A percentile compares a stretch with the other conserved stretches of the same genome.
These are phyloP conservation scores for Urocynchramus pylzowi DNA, from an alignment of 2,113 vertebrate species.

Conservation along the genomic window DNA sequence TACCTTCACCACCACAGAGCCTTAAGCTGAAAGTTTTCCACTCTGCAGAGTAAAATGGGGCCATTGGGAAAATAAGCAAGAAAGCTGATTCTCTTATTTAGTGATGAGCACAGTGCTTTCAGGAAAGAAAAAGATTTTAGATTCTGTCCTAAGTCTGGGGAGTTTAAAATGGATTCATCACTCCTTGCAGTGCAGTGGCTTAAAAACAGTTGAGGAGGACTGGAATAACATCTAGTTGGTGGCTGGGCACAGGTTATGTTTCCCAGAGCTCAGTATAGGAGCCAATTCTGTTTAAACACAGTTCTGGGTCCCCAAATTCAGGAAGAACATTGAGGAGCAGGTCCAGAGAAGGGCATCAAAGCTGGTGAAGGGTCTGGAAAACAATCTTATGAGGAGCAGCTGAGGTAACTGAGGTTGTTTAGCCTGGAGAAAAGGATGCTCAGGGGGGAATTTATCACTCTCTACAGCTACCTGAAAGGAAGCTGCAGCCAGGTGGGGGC, in stretches of 20 bases:
- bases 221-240: neutral
- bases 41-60: neutral
- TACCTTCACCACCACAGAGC: neutral
- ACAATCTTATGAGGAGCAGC: neutral
- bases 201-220: neutral
- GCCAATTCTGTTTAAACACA: neutral
- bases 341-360: neutral
- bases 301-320: neutral
- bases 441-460: too few relatives aligned
- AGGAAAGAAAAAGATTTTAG: neutral
- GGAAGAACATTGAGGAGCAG: neutral
- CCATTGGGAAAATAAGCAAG: neutral
- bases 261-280: neutral
- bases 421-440: neutral
- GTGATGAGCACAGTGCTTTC: neutral
- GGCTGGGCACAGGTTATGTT: neutral
- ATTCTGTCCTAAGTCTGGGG: neutral
- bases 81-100: neutral
- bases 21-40: neutral
- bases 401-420: neutral
- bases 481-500: fast-evolving
- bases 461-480: neutral
- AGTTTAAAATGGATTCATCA: neutral
- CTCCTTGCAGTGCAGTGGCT: neutral
- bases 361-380: neutral